Evolutionary conservation across 2,888 invertebrate species (phyloP), one percentile per base, ranked within the genome.

Genomic region (Diarsia brunnea): DNA sequence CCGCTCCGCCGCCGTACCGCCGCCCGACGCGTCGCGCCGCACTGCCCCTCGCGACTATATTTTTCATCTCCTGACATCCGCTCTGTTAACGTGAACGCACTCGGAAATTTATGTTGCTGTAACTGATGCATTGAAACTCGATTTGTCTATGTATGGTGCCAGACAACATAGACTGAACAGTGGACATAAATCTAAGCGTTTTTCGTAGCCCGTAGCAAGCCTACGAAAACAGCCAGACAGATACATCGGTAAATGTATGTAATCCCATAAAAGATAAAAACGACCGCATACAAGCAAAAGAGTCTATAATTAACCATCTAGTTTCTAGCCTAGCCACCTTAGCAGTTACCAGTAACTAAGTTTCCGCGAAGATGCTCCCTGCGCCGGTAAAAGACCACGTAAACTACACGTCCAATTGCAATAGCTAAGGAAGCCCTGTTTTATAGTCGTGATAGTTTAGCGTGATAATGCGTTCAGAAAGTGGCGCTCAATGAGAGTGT

Each of bases 21-120:
- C 27, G 14, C 45, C 58, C 70, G 64, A 65, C 68, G 64, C 7
- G 38, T 38, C 77, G 51, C 14, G 43, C 38, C 67, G 69, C 64
- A 63, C 51, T 70, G 27, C 21, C 58, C 84, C 88, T 86, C 90
- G 89, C 89, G 90, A 89, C 91, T 89, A 86, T 89, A 93, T 94
- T 94, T 94, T 93, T 94, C 93, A 93, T 91, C 89, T 90, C 89
- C 86, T 91, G 92, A 93, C 93, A 91, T 90, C 90, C 91, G 91
- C 84, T 91, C 90, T 90, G 90, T 90, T 90, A 90, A 89, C 86
- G 87, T 90, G 88, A 90, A 87, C 90, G 87, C 87, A 88, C 88
- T 88, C 82, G 88, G 84, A 90, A 90, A 92, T 93, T 89, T 93
- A 93, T 91, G 89, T 89, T 83, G 81, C 87, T 88, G 79, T 85